These are phyloP conservation scores for Augiades crinisus DNA, from an alignment of 2,888 invertebrate genomes.

Conservation along the genomic window DNA sequence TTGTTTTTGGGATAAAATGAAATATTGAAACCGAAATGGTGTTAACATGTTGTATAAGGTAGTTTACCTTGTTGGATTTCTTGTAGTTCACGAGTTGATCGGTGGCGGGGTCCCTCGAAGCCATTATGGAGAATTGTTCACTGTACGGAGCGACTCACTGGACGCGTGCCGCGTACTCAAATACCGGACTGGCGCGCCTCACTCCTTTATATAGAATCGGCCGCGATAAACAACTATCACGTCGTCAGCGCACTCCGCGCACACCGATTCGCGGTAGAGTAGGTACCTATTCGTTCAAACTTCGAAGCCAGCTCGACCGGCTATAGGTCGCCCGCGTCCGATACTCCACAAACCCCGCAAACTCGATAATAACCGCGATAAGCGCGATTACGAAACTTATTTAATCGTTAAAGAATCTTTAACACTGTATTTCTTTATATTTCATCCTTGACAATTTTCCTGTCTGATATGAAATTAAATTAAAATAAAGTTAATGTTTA, in stretches of 20 bases:
- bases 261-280: constrained; percentile 2
- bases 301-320: background rate
- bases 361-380: background rate
- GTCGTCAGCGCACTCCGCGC: constrained; percentile 42
- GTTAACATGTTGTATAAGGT: background rate
- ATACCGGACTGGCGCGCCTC: constrained; percentile 42
- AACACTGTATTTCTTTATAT: no score
- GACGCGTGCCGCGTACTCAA: constrained; percentile 53
- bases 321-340: background rate
- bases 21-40: background rate
- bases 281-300: background rate
- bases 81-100: constrained; percentile 84
- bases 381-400: background rate
- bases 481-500: no score
- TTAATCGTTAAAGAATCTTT: no score
- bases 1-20: background rate
- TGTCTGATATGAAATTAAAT: no score
- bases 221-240: constrained; percentile 61
- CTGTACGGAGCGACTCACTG: constrained; percentile 54
- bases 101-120: constrained; percentile 81
- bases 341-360: background rate
- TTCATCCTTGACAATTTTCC: no score
- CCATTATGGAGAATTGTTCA: constrained; percentile 46
- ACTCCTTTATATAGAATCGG: constrained; percentile 60
- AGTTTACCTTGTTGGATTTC: constrained; percentile 81